Base-by-base conservation (phyloP, 2,113 vertebrate genomes). In the Cacatua alba region DNA sequence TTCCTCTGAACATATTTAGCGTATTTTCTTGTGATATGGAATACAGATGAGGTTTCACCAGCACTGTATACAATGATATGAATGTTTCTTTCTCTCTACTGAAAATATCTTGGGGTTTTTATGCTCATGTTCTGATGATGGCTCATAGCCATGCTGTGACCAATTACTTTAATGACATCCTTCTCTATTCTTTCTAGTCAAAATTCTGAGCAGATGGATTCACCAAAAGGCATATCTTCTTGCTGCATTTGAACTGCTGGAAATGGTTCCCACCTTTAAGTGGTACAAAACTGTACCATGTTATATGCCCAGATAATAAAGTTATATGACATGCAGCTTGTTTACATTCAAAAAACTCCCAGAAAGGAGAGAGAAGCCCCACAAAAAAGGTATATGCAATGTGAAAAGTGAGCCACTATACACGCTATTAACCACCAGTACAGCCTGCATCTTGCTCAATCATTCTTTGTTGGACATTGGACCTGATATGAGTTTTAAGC, bases 181-280 rank as follows among this genome's bases (percentile, higher is more conserved):
- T 90, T 62, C 41, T 86, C 19, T 70, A 20, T 51, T 91, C 35
- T 75, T 93, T 77, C 12, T 35, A 52, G 57, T 68, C 26, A 52
- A 64, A 92, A 52, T 19, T 80, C 71, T 84, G 72, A 94, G 68
- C 51, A 86, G 72, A 78, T 55, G n/a, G 5, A 18, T 37, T 90
- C 31, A 67, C 48, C 21, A 46, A 59, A 78, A 92, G 9, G 11
- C 21, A 1, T 52, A 26, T 70, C 49, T 52, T 6, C 39, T 93
- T 44, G 31, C 0, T 81, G 41, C 41, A 35, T 86, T 49, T 67
- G 31, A 77, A 83, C 15, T 70, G 21, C 31, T 92, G 46, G 57
- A 92, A 86, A 84, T 13, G 14, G 37, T 10, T 90, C 51, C 13
- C 20, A 68, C 8, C 21, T 78, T 67, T 31, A 70, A 70, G 76